These are phyloP conservation scores for Phylloscopus collybita DNA, from an alignment of 2,797 vertebrate genomes.

Conservation along the genomic window DNA sequence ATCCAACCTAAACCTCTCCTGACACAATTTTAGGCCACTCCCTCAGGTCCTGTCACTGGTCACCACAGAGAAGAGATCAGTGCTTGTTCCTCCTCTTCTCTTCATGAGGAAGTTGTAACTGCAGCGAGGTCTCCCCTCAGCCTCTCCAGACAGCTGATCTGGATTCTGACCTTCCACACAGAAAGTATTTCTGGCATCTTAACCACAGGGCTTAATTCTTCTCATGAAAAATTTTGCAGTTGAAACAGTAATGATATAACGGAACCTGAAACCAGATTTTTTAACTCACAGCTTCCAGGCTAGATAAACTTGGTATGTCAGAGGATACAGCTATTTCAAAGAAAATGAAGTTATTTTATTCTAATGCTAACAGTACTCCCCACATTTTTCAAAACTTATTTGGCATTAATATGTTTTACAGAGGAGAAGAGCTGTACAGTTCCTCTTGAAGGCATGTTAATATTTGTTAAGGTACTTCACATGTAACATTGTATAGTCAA, in stretches of 20 bases:
- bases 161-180: neutral
- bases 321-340: neutral
- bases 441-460: neutral
- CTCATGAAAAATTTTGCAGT: neutral
- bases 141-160: neutral
- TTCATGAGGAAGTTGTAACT: rapidly evolving
- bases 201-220: neutral
- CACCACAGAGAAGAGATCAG: neutral
- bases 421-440: neutral
- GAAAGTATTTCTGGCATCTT: neutral
- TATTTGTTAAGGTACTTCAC: neutral
- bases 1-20: neutral
- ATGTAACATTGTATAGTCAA: neutral
- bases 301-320: neutral
- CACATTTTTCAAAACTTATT: neutral
- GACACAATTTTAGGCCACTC: neutral
- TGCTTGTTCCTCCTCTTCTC: neutral
- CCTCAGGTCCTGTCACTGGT: neutral
- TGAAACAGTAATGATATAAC: neutral
- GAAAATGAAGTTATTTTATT: neutral
- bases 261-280: neutral
- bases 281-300: neutral
- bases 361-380: neutral
- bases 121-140: neutral
- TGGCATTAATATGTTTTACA: neutral